Conservation (phyloP, 2,888 invertebrate species). For the Dysmachus trigonus region DNA sequence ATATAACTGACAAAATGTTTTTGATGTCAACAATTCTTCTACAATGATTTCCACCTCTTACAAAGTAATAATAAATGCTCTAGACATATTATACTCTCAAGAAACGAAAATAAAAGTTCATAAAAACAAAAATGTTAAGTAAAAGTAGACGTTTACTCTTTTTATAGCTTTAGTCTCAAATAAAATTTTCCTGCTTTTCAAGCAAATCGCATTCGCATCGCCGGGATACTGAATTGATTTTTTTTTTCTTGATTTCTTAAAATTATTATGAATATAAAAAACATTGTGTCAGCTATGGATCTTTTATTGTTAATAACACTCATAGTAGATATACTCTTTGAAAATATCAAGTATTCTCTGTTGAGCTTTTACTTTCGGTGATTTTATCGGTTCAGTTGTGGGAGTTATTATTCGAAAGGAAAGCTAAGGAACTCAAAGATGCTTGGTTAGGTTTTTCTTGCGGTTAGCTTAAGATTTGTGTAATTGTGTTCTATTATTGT, state of each 20-base stretch:
- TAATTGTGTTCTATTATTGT: conserved; percentile 6
- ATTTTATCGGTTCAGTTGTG: background rate
- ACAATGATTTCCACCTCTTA: conserved; percentile 25
- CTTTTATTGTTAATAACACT: conserved; percentile 50
- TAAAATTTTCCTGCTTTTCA: conserved; percentile 40
- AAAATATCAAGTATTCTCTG: conserved; percentile 24
- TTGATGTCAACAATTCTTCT: conserved; percentile 60
- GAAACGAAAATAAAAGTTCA: conserved; percentile 1
- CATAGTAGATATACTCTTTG: background rate
- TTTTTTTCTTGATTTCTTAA: conserved; percentile 32
- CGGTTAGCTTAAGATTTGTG: conserved; percentile 9
- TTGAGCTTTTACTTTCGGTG: background rate
- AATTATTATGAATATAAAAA: conserved; percentile 50
- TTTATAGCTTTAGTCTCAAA: conserved; percentile 37
- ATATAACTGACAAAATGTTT: conserved; percentile 67
- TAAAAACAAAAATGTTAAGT: conserved; percentile 24
- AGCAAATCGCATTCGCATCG: conserved; percentile 27
- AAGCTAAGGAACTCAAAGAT: background rate
- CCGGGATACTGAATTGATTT: conserved; percentile 15
- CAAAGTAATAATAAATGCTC: conserved; percentile 4
- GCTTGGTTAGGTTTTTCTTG: conserved; percentile 8
- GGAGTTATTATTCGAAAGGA: conserved; percentile 2
- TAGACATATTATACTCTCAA: background rate
- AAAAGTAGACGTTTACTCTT: conserved; percentile 6
- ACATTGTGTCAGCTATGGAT: conserved; percentile 66